Base-by-base conservation (phyloP, 1,140 invertebrate genomes). In the Cyclargus thomasi region DNA sequence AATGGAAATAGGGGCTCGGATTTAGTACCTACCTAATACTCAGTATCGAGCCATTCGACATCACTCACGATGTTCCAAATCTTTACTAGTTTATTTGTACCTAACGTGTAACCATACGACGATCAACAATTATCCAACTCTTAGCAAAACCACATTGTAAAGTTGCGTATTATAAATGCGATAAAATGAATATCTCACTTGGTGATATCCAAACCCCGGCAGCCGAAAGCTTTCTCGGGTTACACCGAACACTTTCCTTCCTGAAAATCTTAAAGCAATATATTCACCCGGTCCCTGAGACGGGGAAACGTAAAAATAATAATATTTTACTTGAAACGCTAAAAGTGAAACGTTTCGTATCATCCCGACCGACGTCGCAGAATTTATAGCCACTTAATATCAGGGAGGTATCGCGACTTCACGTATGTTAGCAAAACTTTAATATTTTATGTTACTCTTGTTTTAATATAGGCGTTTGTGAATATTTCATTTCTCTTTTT, bases 371-470 rank as follows among this genome's bases (percentile, higher is more conserved):
- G 69, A 74, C 67, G 70, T 63, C 64, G 53, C n/a, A 67, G 63
- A 66, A 75, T 84, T 82, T 81, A 84, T 76, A 73, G 68, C 72
- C 75, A 76, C 74, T 81, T 79, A 80, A 81, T 81, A 81, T 78
- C 62, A 63, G 55, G 55, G 18, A 18, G 20, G 55, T 18, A 21
- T 20, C 18, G 55, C 55, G 55, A 20, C 55, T 59, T 21, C 18
- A 59, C 55, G 55, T 59, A 59, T 59, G 55, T 20, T 59, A 59
- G 55, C 55, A 21, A 20, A 20, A 59, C 55, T 59, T 59, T 59
- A 59, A 59, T 59, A 59, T 59, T 59, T 59, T 59, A 59, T 59
- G 17, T 59, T 59, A 59, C 55, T 59, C 17, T 21, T 59, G 55
- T 59, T 59, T 17, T 59, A 59, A 59, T 59, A 59, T 59, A 59